Percentiles rank a stretch among this genome's conserved stretches.
Conservation (phyloP, 2,113 vertebrate species). For the Corythornis cristatus region DNA sequence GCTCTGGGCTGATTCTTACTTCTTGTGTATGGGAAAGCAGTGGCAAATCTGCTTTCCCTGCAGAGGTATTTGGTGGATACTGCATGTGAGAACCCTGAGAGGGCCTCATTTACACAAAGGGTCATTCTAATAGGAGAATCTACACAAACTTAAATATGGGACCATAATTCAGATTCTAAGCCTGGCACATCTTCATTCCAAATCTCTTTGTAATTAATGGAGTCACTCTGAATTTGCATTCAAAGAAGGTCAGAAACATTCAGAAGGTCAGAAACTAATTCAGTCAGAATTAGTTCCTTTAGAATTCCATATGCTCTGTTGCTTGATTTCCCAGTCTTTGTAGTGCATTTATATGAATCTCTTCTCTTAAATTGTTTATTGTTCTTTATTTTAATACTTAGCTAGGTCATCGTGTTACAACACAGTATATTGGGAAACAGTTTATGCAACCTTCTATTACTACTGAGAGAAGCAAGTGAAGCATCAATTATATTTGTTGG, state of each 20-base stretch:
- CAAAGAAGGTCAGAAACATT: background rate
- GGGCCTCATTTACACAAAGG: background rate
- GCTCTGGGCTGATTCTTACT: constrained; percentile 7
- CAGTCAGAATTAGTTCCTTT: background rate
- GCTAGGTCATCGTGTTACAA: background rate
- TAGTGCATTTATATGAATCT: background rate
- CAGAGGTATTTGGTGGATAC: background rate
- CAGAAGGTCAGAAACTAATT: background rate
- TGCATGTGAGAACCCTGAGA: constrained; percentile 4
- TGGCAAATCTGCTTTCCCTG: constrained; percentile 27
- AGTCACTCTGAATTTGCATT: background rate
- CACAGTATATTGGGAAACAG: background rate
- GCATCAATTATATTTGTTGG: background rate
- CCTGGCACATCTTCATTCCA: background rate
- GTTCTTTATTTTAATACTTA: background rate
- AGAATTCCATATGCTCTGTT: background rate
- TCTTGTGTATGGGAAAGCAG: constrained; percentile 10
- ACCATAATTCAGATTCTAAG: background rate
- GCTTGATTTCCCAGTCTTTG: background rate
- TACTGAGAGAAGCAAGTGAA: constrained; percentile 15
- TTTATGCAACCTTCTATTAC: background rate
- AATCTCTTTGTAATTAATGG: background rate
- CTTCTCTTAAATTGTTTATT: background rate
- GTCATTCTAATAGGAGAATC: background rate
- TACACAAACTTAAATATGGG: background rate